A percentile compares a stretch with the other conserved stretches of the same genome.
phyloP scores from a whole-genome alignment of 2,888 invertebrate species.

The Rambutsinella grinnellia region DNA sequence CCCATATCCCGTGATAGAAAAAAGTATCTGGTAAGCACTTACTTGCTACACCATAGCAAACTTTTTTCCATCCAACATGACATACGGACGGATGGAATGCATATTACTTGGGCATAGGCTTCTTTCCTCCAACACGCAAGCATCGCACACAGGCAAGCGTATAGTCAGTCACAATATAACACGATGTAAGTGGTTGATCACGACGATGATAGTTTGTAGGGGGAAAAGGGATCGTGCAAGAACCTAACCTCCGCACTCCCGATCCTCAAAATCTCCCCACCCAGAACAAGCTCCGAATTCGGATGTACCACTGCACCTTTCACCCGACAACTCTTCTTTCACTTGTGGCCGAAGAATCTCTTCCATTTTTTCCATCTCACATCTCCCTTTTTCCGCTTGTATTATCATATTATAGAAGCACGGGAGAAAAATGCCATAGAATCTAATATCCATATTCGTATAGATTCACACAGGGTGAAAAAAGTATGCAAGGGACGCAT shows the following conservation, averaged over 20 bases:
- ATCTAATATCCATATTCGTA: no score
- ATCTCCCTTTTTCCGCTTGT: slow-evolving; percentile 6
- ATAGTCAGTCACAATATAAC: background rate
- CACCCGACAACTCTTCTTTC: slow-evolving; percentile 53
- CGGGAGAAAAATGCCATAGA: no score
- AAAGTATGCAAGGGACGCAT: background rate
- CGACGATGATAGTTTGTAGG: slow-evolving; percentile 30
- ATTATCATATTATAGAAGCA: slow-evolving; percentile 22
- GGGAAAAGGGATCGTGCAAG: slow-evolving; percentile 48
- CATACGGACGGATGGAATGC: slow-evolving; percentile 49
- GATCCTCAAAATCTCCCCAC: slow-evolving; percentile 49
- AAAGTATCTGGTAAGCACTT: slow-evolving; percentile 53
- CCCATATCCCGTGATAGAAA: slow-evolving; percentile 28
- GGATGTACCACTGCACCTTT: slow-evolving; percentile 55
- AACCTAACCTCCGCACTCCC: slow-evolving; percentile 53
- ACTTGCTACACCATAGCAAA: slow-evolving; percentile 43
- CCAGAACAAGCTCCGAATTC: slow-evolving; percentile 47
- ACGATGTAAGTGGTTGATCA: slow-evolving; percentile 7
- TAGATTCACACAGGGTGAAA: background rate
- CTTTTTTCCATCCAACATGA: slow-evolving; percentile 33
- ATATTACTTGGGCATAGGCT: slow-evolving; percentile 10
- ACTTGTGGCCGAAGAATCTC: slow-evolving; percentile 47
- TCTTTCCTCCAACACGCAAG: background rate
- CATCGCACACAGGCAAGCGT: background rate
- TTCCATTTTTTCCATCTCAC: slow-evolving; percentile 16